phyloP scores from a whole-genome alignment of 2,888 invertebrate species.

The Hirtodrosophila trivittata region DNA sequence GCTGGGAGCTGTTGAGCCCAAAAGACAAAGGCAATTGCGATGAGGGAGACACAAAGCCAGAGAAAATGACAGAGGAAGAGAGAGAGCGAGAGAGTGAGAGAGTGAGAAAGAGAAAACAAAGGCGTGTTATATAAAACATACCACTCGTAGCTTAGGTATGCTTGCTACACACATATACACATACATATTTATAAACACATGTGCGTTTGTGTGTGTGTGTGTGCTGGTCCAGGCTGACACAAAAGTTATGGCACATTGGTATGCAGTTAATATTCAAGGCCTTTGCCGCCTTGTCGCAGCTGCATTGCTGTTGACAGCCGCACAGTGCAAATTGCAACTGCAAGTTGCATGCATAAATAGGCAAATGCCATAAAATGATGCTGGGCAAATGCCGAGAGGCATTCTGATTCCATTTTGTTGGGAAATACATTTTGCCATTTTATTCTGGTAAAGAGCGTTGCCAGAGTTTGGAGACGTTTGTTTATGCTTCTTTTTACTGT shows the following conservation, averaged over 20 bases:
- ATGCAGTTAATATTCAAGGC: conserved; percentile 65
- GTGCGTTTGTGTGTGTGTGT: conserved; percentile 10
- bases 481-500: conserved; percentile 7
- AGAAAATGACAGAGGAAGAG: too few species aligned
- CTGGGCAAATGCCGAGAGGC: conserved; percentile 17
- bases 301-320: conserved; percentile 28
- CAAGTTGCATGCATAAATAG: conserved; percentile 63
- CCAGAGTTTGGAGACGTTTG: conserved; percentile 1
- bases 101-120: not conserved
- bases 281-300: conserved; percentile 33
- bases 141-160: conserved; percentile 37
- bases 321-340: conserved; percentile 45
- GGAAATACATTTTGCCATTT: conserved; percentile 31
- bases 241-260: conserved; percentile 60
- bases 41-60: too few species aligned
- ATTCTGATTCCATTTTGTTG: conserved; percentile 4
- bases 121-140: conserved; percentile 15
- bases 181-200: conserved; percentile 2
- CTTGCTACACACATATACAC: conserved; percentile 4
- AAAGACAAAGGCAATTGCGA: not conserved
- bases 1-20: conserved; percentile 9
- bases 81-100: conserved; percentile 2
- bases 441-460: not conserved
- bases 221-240: conserved; percentile 21
- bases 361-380: conserved; percentile 21